These are phyloP conservation scores for Diabrotica balteata DNA, from an alignment of 2,888 invertebrate genomes.

Conservation along the genomic window DNA sequence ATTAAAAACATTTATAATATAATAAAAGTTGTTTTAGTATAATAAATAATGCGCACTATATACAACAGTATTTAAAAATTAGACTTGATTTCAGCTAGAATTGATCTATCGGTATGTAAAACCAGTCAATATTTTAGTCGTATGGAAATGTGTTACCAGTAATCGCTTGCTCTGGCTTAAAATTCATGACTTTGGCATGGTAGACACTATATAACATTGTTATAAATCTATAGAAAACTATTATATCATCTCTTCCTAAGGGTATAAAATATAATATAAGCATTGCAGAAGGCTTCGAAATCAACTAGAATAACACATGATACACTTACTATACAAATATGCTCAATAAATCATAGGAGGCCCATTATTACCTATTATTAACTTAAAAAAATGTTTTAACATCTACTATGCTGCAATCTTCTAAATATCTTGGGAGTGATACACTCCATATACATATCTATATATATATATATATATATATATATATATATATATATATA, in stretches of 20 bases:
- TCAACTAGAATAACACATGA: slow-evolving; percentile 10
- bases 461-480: too few species aligned
- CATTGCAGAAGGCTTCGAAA: slow-evolving; percentile 51
- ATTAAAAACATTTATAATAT: too few species aligned
- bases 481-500: too few species aligned
- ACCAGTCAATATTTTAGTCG: slow-evolving; percentile 20
- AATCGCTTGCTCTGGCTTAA: slow-evolving; percentile 43
- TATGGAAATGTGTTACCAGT: slow-evolving; percentile 13
- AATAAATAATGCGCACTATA: too few species aligned
- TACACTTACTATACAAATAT: slow-evolving; percentile 7
- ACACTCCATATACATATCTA: too few species aligned
- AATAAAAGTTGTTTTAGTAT: too few species aligned
- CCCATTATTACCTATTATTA: too few species aligned
- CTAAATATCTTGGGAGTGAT: too few species aligned
- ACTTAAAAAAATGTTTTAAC: too few species aligned
- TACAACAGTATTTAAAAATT: too few species aligned
- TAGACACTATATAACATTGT: slow-evolving; percentile 56
- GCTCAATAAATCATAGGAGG: slow-evolving; percentile 21
- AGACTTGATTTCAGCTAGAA: slow-evolving; percentile 21
- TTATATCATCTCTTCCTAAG: slow-evolving; percentile 57
- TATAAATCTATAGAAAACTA: slow-evolving; percentile 62
- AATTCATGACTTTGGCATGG: slow-evolving; percentile 46
- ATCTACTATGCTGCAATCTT: too few species aligned
- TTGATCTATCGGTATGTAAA: slow-evolving; percentile 41
- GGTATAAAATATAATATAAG: slow-evolving; percentile 60